These are phyloP conservation scores for pig (Sus scrofa) DNA, from an alignment of 2,113 vertebrate genomes.

Conservation along the genomic window T2T-Sscrofa CM000826.6:122324001-122324500, in stretches of 20 bases:
- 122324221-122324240: constrained; percentile 23
- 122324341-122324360: background rate
- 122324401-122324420: background rate
- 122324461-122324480: background rate
- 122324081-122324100: background rate
- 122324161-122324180: background rate
- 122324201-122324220: constrained; percentile 10
- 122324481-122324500: background rate
- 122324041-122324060: background rate
- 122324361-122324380: background rate
- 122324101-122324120: background rate
- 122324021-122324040: background rate
- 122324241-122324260: background rate
- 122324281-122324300: constrained; percentile 6
- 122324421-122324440: background rate
- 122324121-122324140: background rate
- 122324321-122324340: constrained; percentile 29
- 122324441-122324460: background rate
- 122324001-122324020: background rate
- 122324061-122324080: background rate
- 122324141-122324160: background rate
- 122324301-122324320: background rate
- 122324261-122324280: background rate
- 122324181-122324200: constrained; percentile 27
- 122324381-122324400: background rate